Conservation (phyloP, 1,140 invertebrate species). For the Rhagoletis zephyria region DNA sequence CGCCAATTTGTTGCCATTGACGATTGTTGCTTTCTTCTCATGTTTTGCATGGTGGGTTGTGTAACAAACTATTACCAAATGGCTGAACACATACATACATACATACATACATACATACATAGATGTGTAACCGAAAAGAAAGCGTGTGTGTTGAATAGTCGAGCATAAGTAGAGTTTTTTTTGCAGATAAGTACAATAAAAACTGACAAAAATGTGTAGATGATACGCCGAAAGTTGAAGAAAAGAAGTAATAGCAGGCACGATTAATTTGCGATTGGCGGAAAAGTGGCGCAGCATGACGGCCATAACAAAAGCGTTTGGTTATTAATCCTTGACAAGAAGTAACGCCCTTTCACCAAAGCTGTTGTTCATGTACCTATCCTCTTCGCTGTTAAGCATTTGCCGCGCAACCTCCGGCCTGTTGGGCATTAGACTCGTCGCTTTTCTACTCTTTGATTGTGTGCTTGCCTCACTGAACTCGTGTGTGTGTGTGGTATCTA, state of each 20-base stretch:
- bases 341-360: background rate
- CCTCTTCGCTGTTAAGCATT: background rate
- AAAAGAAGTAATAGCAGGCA: background rate
- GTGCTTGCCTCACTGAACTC: background rate
- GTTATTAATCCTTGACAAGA: constrained; percentile 7
- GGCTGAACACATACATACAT: too few species aligned
- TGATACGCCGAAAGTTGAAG: too few species aligned
- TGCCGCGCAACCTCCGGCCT: background rate
- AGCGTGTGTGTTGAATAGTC: background rate
- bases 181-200: background rate
- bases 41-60: too few species aligned
- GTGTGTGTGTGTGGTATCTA: background rate
- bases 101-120: too few species aligned
- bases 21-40: too few species aligned
- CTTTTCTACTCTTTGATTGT: background rate
- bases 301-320: constrained; percentile 20
- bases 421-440: background rate
- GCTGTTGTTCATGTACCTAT: background rate
- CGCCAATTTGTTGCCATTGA: too few species aligned
- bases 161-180: background rate
- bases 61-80: too few species aligned
- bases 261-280: too few species aligned
- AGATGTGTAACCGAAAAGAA: too few species aligned
- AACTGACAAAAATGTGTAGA: background rate
- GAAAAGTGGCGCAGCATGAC: background rate